Evolutionary conservation across 2,797 vertebrate species (phyloP), one percentile per base, ranked within the genome.

Genomic region (Sebastes elongatus): DNA sequence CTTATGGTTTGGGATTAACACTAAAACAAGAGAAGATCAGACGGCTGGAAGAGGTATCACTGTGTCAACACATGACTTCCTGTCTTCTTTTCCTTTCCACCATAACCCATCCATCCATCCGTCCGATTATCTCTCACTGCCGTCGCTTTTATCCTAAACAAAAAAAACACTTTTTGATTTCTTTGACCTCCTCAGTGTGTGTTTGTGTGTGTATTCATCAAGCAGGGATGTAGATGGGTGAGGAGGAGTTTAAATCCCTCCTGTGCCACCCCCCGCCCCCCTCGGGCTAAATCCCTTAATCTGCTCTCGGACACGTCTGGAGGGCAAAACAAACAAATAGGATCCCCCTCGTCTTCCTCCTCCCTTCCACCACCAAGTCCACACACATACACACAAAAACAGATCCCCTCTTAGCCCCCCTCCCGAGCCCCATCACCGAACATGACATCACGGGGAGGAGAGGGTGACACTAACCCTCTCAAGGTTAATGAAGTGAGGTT

Each of bases 241-340:
- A 85, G 76, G 68, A 85, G 76, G 84, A 82, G 86, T 89, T 90
- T 81, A 89, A 93, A 75, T 82, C 91, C 83, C 86, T 55, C 74
- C 72, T 72, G 64, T 83, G 60, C 77, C 67, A 32, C 74, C 38
- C 35, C 65, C 53, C 46, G 1, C 28, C 53, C 23, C 20, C 20
- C 33, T 0, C 76, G 1, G 76, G 86, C 72, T 90, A 94, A 96
- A 95, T 93, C 93, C 94, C 88, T 94, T 95, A 95, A 95, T 95
- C 95, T 94, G 90, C 91, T 93, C 89, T 84, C 62, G 80, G 86
- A 90, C 92, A 93, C 84, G 91, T 95, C 95, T 96, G 92, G 90
- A 93, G 92, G 92, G 88, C 91, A 94, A 92, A 94, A 95, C 91
- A 95, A 94, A 95, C 93, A 95, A 94, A 95, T 91, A 88, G 82